Conservation (phyloP, 1,140 invertebrate genomes). For the Brachionus rubens region DNA sequence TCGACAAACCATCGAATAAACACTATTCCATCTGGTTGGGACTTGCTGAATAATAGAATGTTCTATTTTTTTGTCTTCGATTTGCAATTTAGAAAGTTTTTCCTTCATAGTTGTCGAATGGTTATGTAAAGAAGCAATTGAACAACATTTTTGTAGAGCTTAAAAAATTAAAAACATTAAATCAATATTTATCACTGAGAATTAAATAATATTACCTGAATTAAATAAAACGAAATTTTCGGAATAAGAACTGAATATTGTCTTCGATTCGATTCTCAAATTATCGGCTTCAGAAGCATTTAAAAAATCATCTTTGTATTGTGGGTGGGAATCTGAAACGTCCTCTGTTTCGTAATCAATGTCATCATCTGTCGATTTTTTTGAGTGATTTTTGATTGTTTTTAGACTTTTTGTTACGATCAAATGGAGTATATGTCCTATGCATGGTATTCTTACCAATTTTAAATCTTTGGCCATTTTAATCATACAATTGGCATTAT, state of each 20-base stretch:
- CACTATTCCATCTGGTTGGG: background rate
- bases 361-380: no score
- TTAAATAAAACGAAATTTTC: background rate
- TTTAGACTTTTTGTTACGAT: background rate
- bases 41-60: background rate
- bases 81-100: slow-evolving; percentile 2
- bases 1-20: background rate
- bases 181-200: background rate
- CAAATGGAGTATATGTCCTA: slow-evolving; percentile 11
- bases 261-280: no score
- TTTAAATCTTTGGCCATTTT: background rate
- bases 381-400: background rate
- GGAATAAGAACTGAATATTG: no score
- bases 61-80: background rate
- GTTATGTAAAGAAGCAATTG: background rate
- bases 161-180: background rate
- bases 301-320: no score
- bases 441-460: background rate
- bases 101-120: background rate
- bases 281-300: no score
- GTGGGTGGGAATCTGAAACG: no score
- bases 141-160: background rate
- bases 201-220: background rate
- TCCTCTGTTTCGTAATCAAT: no score
- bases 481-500: background rate